Base-by-base conservation (phyloP, 2,888 invertebrate genomes). In the Harmothoe impar region DNA sequence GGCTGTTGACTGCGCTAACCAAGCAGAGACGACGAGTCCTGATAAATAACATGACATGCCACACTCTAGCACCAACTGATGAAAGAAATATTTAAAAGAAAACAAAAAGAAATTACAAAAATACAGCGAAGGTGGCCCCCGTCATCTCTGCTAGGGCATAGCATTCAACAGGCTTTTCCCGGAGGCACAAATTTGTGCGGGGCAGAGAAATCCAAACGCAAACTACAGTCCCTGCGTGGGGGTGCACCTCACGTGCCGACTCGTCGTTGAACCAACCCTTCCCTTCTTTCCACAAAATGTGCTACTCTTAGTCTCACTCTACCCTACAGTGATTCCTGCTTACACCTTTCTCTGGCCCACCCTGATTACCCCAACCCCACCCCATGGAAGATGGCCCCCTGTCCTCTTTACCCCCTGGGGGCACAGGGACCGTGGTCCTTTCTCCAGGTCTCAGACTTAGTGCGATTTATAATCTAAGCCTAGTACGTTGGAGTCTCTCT, bases 61-160 rank as follows among this genome's bases (percentile, higher is more conserved):
- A 86, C 86, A 23, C 54, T 86, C 86, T 86, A 86, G 86, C 86
- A 86, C 86, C 86, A 86, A 86, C 52, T 54, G 52, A 52, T 86
- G 17, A 52, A 86, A 86, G 33, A 77, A 77, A 25, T n/a, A 62
- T n/a, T n/a, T 7, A 62, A 62, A 62, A 5, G 1, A 12, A 62
- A 62, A 5, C 3, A n/a, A 62, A 62, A 62, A 62, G 15, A 62
- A 62, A 62, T 7, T n/a, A 72, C 20, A 33, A 81, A 43, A 81
- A 33, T 15, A 33, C 81, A 81, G 81, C 81, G 81, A 81, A 33
- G 43, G 12, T 33, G 20, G 81, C 17, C 81, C 10, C 43, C 43
- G 43, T n/a, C 81, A 20, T 81, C 81, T 81, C 81, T 35, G 81
- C 81, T 25, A 33, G 43, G 35, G 81, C 77, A 17, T 25, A 31